Evolutionary conservation across 2,888 invertebrate genomes (phyloP), one percentile per base, ranked within the genome.

Genomic region (Rutpela maculata): DNA sequence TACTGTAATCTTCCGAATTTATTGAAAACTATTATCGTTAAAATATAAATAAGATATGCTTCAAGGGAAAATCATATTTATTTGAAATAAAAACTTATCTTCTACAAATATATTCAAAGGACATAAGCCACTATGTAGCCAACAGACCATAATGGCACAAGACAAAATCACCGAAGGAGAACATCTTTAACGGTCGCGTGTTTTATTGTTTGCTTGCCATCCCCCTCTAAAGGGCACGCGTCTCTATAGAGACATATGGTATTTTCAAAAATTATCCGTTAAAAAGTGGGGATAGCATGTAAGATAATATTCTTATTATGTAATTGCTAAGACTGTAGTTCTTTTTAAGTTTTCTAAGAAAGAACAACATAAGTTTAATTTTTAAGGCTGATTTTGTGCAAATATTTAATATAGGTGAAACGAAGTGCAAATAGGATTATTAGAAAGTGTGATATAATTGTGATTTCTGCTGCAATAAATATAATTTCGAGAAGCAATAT

Each of bases 161-260:
- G 86, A 65, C 82, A 81, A 85, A 84, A 82, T 83, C 88, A 87
- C 86, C 85, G 86, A 87, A 89, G 89, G 87, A 89, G 87, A 87
- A 89, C 89, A 84, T 84, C 85, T 86, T 81, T 84, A 90, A 90
- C 90, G 89, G 89, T 88, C 88, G 86, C 85, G 87, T 88, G 88
- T 84, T 88, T 84, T 85, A 85, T 82, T 83, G 79, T 82, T 43
- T 66, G 60, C 67, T 70, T 71, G 63, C 72, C 72, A 66, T 62
- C 65, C 74, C 50, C 68, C 60, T 17, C 70, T 31, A 22, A 11
- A 38, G 12, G 56, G 31, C 63, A 56, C 17, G 55, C 63, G 75
- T 74, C 60, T 38, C 19, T 55, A 6, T 50, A 57, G 1, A 18
- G 18, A 17, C 85, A 85, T 82, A 82, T 84, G 85, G 82, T 73